Evolutionary conservation across 92 coral and sea anemone genomes (phyloP).

Genomic region (Palythoa grandis): DNA sequence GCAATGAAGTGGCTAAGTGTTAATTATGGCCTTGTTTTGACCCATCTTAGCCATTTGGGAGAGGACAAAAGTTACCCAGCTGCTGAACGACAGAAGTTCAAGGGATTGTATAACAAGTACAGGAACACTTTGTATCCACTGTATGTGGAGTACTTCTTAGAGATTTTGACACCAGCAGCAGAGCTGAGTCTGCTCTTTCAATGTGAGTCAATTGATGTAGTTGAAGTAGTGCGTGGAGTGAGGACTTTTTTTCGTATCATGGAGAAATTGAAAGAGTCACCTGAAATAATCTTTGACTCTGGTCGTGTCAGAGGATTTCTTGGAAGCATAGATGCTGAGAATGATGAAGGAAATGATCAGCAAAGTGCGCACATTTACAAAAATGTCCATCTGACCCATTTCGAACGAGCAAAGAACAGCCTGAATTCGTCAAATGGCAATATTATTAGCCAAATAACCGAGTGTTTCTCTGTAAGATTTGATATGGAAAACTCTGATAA

Average conservation of each 20-base stretch:
- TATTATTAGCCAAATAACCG: constrained; percentile 35
- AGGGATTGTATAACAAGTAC: constrained; percentile 61
- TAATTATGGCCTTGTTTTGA: constrained; percentile 50
- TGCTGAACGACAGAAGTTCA: constrained; percentile 53
- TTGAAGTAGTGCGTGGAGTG: constrained; percentile 59
- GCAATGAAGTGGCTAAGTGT: constrained; percentile 66
- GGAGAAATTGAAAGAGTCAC: constrained; percentile 54
- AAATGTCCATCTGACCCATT: constrained; percentile 38
- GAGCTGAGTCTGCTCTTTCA: constrained; percentile 66
- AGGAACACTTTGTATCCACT: constrained; percentile 64
- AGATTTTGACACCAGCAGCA: constrained; percentile 61
- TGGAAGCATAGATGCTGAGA: not conserved
- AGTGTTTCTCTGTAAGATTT: constrained; percentile 57
- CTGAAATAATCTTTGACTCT: constrained; percentile 46
- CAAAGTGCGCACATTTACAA: constrained; percentile 25
- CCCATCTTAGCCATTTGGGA: constrained; percentile 54
- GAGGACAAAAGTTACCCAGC: constrained; percentile 43
- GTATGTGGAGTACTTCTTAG: constrained; percentile 59
- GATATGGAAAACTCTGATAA: constrained; percentile 49
- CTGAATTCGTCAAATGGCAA: constrained; percentile 38
- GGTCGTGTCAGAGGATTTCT: constrained; percentile 48
- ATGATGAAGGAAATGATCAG: not conserved
- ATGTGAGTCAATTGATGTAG: constrained; percentile 63
- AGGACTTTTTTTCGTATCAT: constrained; percentile 60
- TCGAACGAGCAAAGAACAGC: constrained; percentile 42